Percentiles rank a stretch among this genome's conserved stretches.
Evolutionary conservation across 2,888 invertebrate species (phyloP).

Genomic region (Philhelius pedissequus): DNA sequence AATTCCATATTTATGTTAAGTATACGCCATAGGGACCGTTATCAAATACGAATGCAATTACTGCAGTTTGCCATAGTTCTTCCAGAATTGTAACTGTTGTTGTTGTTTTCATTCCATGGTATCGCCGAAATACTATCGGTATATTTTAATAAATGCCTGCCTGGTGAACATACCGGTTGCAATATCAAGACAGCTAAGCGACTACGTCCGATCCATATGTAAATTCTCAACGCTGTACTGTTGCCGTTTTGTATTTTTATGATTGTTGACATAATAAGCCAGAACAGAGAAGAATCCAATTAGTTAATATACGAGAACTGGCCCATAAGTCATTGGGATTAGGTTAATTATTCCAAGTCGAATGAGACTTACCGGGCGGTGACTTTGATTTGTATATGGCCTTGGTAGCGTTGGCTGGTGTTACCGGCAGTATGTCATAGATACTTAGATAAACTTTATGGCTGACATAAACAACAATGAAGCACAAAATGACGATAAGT

Average conservation of each 20-base stretch:
- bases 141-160: slow-evolving; percentile 37
- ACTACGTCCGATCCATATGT: slow-evolving; percentile 52
- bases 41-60: background rate
- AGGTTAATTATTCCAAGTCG: slow-evolving; percentile 60
- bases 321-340: slow-evolving; percentile 23
- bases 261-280: background rate
- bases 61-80: background rate
- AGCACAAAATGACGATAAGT: slow-evolving; percentile 75
- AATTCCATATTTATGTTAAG: slow-evolving; percentile 37
- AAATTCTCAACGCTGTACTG: slow-evolving; percentile 57
- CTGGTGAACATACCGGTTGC: slow-evolving; percentile 28
- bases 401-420: slow-evolving; percentile 25
- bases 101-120: slow-evolving; percentile 39
- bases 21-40: slow-evolving; percentile 38
- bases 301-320: slow-evolving; percentile 43
- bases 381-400: slow-evolving; percentile 35
- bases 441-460: slow-evolving; percentile 76
- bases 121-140: slow-evolving; percentile 52
- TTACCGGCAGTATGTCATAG: slow-evolving; percentile 75
- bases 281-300: slow-evolving; percentile 47
- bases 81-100: background rate
- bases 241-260: slow-evolving; percentile 14
- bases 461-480: slow-evolving; percentile 76
- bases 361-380: slow-evolving; percentile 53
- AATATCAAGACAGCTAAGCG: slow-evolving; percentile 45